Base-by-base conservation (phyloP, 2,113 vertebrate species). In the Mastomys natalensis region DNA sequence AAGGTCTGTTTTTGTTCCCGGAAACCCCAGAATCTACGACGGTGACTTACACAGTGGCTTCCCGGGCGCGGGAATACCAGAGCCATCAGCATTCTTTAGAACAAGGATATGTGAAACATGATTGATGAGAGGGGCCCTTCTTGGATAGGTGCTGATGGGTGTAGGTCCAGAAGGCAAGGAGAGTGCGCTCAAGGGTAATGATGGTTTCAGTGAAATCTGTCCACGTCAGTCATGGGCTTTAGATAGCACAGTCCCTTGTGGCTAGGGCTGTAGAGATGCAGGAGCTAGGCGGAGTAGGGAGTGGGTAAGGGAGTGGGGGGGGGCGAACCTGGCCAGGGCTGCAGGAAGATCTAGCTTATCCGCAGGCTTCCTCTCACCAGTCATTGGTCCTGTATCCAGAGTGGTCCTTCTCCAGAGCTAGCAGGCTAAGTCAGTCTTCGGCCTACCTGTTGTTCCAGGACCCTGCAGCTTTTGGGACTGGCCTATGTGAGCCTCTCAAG, bases 401-500 rank as follows among this genome's bases (percentile, higher is more conserved):
- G 40, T 43, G 40, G n/a, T 45, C 43, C 62, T 85, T 62, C 58
- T 51, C 16, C 62, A 12, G 34, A 86, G 77, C 13, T 24, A 43
- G 34, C 43, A 51, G 24, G 53, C n/a, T 11, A 48, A 29, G 45
- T 21, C 72, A 68, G 1, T 68, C 45, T 34, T n/a, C 48, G 73
- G 22, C 80, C 31, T 89, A 24, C 21, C 21, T n/a, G 55, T n/a
- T 60, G 4, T 26, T 21, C 11, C 17, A 48, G 84, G 84, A 48
- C 40, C 62, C 85, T 72, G 29, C 58, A 17, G 15, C 40, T 34
- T 58, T 68, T 0, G 7, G 7, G 29, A 24, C 2, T 21, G n/a
- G 15, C 10, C 0, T 10, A 31, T 2, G 3, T 0, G 73, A 37
- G 45, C 6, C 43, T 51, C 37, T 7, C 1, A 3, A 45, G 15